A percentile compares a stretch with the other conserved stretches of the same genome.
Evolutionary conservation across 92 coral and sea anemone genomes (phyloP).

Genomic region (Epizoanthus scotinus): DNA sequence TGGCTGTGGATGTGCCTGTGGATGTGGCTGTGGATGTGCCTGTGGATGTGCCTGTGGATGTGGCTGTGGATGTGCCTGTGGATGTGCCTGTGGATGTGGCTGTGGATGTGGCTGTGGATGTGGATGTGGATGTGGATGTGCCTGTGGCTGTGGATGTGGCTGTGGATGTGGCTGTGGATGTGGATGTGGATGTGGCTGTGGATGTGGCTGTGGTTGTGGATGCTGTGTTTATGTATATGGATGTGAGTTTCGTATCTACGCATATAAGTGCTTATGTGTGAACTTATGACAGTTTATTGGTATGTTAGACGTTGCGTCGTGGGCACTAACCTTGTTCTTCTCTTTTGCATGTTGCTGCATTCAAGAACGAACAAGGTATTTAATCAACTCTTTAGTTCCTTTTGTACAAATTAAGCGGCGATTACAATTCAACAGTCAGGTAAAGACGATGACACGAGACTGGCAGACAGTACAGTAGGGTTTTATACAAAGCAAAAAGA

Average conservation of each 20-base stretch:
- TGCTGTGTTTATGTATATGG: not conserved
- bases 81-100: too few species aligned
- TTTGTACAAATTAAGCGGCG: not conserved
- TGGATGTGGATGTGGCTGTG: too few species aligned
- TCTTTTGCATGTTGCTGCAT: slow-evolving; percentile 18
- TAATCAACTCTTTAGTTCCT: not conserved
- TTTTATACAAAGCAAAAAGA: not conserved
- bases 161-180: too few species aligned
- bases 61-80: too few species aligned
- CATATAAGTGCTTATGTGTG: not conserved
- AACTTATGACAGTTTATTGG: not conserved
- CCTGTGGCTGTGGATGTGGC: too few species aligned
- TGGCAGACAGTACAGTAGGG: slow-evolving; percentile 2
- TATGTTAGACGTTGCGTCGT: not conserved
- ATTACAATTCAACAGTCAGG: too few species aligned
- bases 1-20: too few species aligned
- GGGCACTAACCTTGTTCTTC: slow-evolving; percentile 7
- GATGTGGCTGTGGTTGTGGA: not conserved
- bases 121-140: too few species aligned
- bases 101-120: too few species aligned
- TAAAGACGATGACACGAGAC: not conserved
- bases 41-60: too few species aligned
- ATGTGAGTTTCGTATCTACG: not conserved
- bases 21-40: too few species aligned
- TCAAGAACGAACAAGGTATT: slow-evolving; percentile 33